Base-by-base conservation (phyloP, 2,113 vertebrate genomes). In the Menura novaehollandiae region DNA sequence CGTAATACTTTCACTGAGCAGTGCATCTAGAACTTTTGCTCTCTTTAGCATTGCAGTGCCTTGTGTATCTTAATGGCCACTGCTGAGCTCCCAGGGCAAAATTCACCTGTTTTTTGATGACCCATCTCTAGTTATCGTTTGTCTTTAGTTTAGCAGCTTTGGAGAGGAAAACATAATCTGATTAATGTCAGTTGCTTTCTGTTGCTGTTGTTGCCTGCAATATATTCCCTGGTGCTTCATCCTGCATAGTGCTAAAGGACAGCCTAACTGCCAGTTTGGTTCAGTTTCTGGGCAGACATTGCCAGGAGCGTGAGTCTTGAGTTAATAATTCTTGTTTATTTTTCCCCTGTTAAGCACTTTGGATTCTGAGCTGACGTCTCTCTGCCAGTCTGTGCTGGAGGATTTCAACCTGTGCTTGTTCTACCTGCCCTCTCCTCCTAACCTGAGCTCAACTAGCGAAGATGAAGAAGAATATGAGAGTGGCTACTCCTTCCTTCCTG, bases 321-420 rank as follows among this genome's bases (percentile, higher is more conserved):
- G 18, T 79, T 83, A 77, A 73, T 74, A 53, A 78, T 33, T 44
- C 15, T 9, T 44, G 18, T 23, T 79, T 51, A 2, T 71, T 59
- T 86, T 56, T 33, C 1, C 47, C 17, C 16, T 27, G 7, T 77
- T 37, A 35, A 99, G 99, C 94, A 97, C 98, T 17, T 94, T 98
- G 93, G 99, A 99, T 96, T 98, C 98, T 0, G 99, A 99, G 98
- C 97, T 99, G 96, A 99, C 99, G 0, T 98, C 98, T 1, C 98
- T 99, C 75, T 99, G 99, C 97, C 99, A 99, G 97, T 99, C 98
- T 2, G 99, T 99, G 93, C 98, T 99, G 96, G 99, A 99, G 95
- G 99, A 99, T 95, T 99, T 99, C 97, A 99, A 99, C 98, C 98
- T 99, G 77, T 99, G 99, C 85, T 98, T 99, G 90, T 99, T 99